Base-by-base conservation (phyloP, 2,888 invertebrate species). In the Mesorhabditis sp. region DNA sequence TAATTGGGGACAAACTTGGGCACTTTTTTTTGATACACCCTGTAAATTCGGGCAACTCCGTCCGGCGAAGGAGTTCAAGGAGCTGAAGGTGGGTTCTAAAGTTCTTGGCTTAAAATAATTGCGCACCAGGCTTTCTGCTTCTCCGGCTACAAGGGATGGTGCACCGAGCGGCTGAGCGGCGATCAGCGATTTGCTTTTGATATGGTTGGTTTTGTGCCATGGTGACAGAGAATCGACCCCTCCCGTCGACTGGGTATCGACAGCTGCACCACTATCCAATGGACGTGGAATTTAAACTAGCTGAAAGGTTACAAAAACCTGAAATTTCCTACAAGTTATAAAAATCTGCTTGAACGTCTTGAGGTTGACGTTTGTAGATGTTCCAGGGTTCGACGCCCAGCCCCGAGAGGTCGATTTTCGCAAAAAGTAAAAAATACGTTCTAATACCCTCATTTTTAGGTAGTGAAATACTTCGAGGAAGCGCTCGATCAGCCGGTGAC, bases 41-140 rank as follows among this genome's bases (percentile, higher is more conserved):
- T n/a, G n/a, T n/a, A 50, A 50, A 50, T 50, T 50, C 58, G n/a
- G 10, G 7, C 58, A 50, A 50, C 58, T 50, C n/a, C 58, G 7
- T 50, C 58, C 58, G n/a, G 7, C 58, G n/a, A 50, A 50, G 58
- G 58, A 50, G n/a, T n/a, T 50, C 58, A 50, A 50, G n/a, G 58
- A 50, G 58, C 7, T 50, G 10, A 50, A 50, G n/a, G 28, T 28
- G 28, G 28, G 28, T 28, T 28, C 28, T 28, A 28, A 28, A 28
- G 28, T 28, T 28, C 28, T 28, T 28, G 28, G 28, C 28, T 28
- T 28, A 1, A 28, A 28, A 28, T 28, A 28, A 28, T 28, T 28
- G 28, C 28, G 28, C 28, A 28, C 28, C 28, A 28, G 28, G 7
- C n/a, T 50, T 50, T 50, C 58, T 50, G 10, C 7, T 50, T 50